A percentile compares a stretch with the other conserved stretches of the same genome.
phyloP scores from a whole-genome alignment of 2,888 invertebrate genomes.

The Anorthoa munda region DNA sequence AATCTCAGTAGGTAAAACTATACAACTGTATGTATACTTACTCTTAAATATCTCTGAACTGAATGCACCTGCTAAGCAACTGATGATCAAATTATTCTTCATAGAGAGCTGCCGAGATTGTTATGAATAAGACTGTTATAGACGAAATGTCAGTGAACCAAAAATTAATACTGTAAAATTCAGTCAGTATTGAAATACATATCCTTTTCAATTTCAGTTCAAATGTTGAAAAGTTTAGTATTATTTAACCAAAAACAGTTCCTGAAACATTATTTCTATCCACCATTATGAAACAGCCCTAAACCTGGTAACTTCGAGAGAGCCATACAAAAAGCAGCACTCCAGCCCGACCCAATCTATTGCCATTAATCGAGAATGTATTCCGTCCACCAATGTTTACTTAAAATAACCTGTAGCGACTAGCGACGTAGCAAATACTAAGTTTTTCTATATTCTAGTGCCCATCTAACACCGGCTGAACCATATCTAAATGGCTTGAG shows the following conservation, averaged over 20 bases:
- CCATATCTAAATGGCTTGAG: conserved; percentile 70
- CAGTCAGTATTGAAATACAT: too few relatives aligned
- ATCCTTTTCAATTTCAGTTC: not conserved
- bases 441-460: conserved; percentile 65
- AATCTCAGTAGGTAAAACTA: too few relatives aligned
- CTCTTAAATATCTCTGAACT: not conserved
- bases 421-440: conserved; percentile 58
- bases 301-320: conserved; percentile 51
- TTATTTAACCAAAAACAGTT: not conserved
- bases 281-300: conserved; percentile 58
- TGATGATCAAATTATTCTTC: not conserved
- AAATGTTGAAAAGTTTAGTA: not conserved
- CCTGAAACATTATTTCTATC: conserved; percentile 9
- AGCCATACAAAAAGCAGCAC: conserved; percentile 71
- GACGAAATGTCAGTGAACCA: not conserved
- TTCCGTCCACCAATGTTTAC: conserved; percentile 75
- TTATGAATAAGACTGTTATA: not conserved
- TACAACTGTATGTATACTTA: too few relatives aligned
- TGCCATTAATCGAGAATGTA: conserved; percentile 84
- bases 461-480: conserved; percentile 51
- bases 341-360: conserved; percentile 77
- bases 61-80: not conserved
- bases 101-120: not conserved
- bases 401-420: conserved; percentile 66
- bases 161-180: not conserved